phyloP scores from a whole-genome alignment of 2,888 invertebrate species.

The Pyrgus malvae region DNA sequence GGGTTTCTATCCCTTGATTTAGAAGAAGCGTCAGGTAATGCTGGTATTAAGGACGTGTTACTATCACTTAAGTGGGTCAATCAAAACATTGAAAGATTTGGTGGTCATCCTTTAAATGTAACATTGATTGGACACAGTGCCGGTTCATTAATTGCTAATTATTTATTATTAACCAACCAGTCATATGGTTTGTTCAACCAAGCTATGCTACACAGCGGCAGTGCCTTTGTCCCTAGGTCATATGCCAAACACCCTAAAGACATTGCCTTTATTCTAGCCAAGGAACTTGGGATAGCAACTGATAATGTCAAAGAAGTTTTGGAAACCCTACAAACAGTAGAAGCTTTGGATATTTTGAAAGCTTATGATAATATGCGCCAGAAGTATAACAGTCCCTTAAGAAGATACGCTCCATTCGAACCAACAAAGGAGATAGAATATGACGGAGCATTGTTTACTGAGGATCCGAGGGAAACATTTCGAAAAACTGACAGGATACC shows the following conservation, averaged over 20 bases:
- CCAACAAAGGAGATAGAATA: conserved; percentile 54
- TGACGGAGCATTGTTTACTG: conserved; percentile 48
- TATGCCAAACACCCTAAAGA: neutral
- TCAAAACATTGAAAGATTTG: conserved; percentile 1
- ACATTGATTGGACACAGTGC: neutral
- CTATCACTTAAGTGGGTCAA: neutral
- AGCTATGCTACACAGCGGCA: conserved; percentile 1
- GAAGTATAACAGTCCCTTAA: conserved; percentile 33
- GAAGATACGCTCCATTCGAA: conserved; percentile 44
- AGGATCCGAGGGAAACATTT: conserved; percentile 48
- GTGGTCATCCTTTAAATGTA: neutral
- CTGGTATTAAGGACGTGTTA: neutral
- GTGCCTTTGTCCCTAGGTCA: neutral
- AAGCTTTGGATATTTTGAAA: conserved; percentile 39
- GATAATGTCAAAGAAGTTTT: conserved; percentile 31
- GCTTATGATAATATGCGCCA: conserved; percentile 37
- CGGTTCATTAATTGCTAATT: neutral
- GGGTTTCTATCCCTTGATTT: neutral
- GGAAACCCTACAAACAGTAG: conserved; percentile 31
- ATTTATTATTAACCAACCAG: conserved; percentile 1
- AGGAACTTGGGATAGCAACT: conserved; percentile 33
- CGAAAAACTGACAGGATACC: conserved; percentile 42
- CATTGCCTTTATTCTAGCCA: conserved; percentile 28
- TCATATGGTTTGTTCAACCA: neutral
- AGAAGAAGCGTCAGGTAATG: conserved; percentile 5